Conservation (phyloP, 2,797 vertebrate genomes). For the Buphagus erythrorhynchus region DNA sequence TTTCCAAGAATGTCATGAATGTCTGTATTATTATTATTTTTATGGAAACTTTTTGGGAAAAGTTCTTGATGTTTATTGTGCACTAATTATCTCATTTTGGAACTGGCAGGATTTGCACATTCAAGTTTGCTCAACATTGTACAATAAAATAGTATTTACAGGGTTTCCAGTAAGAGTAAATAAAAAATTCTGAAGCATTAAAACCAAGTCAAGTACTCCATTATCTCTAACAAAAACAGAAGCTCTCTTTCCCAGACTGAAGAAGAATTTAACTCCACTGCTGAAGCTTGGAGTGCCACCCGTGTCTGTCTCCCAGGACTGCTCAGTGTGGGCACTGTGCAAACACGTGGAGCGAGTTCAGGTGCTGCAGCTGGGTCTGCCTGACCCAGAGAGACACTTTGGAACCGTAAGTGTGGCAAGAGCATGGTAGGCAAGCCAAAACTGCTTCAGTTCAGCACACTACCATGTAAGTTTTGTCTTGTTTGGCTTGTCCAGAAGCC, state of each 20-base stretch:
- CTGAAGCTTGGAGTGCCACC: neutral
- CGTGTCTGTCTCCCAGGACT: neutral
- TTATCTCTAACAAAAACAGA: neutral
- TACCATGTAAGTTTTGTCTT: neutral
- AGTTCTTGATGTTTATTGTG: neutral
- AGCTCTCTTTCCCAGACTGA: neutral
- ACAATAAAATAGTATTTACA: neutral
- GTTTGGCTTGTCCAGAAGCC: neutral
- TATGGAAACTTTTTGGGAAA: neutral
- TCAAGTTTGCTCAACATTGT: neutral
- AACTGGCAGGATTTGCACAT: neutral
- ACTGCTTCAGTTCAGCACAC: neutral
- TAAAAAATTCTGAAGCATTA: neutral
- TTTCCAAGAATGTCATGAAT: neutral
- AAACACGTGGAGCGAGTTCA: neutral
- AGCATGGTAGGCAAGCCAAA: neutral
- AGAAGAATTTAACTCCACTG: neutral
- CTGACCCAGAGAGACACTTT: neutral
- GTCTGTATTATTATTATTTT: neutral
- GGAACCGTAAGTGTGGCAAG: neutral
- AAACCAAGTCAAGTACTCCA: neutral
- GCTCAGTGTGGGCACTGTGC: fast-evolving
- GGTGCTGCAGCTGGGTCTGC: neutral
- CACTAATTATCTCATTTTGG: neutral
- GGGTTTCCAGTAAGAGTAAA: neutral